Evolutionary conservation across 2,797 vertebrate genomes (phyloP), one percentile per base, ranked within the genome.

Genomic region (Crax fasciolata): DNA sequence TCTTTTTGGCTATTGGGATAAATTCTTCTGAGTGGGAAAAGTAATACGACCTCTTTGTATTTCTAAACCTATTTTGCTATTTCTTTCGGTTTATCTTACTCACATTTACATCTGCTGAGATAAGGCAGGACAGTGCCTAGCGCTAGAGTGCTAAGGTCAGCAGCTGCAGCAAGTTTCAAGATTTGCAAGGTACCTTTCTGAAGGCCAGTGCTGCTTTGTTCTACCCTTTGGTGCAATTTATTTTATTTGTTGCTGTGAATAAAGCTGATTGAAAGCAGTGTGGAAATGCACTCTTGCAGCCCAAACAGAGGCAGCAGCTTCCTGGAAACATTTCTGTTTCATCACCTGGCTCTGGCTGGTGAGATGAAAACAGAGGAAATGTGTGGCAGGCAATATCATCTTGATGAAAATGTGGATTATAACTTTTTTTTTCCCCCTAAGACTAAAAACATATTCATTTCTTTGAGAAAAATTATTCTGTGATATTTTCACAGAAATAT

Each of bases 381-480:
- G 43, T 48, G 52, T 19, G 28, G 12, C 25, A 81, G 15, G 30
- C 11, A 43, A 43, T 11, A 65, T 13, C 28, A 61, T 9, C 20
- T 51, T n/a, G 14, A 46, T 16, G 25, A 55, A 66, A 88, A 68
- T 3, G 28, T 79, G 13, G 11, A 30, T 57, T 63, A 17, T 7
- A 55, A 6, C 2, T 20, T 21, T 18, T 57, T 57, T 57, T 44
- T n/a, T 62, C 39, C 25, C 25, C 38, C 38, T 3, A 20, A 35
- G 10, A 12, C 15, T 41, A 3, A 38, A 81, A 61, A 1, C 2
- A 14, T 0, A 0, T 38, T 72, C 17, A 32, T 2, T 7, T 74
- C 19, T 63, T 11, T 52, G 10, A 72, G 23, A 54, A 62, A 70
- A 44, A 9, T 9, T 57, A 2, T 23, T 72, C 13, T n/a, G n/a